Conservation (phyloP, 2,113 vertebrate species). For the Gasterosteus aculeatus region DNA sequence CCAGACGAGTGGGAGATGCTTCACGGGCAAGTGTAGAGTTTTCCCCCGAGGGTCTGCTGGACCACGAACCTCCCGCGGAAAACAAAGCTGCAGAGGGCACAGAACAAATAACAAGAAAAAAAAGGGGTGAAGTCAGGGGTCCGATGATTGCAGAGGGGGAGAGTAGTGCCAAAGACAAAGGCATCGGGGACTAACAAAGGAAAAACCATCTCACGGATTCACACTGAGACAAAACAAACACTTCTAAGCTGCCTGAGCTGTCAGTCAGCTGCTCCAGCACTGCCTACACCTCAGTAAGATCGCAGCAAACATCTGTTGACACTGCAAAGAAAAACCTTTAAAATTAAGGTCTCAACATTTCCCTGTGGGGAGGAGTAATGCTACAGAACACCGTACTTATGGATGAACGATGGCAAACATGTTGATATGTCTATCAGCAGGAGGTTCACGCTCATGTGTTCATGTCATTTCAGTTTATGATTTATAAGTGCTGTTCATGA, state of each 20-base stretch:
- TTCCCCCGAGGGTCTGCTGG: conserved; percentile 36
- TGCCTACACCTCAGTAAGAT: conserved; percentile 18
- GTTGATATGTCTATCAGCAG: neutral
- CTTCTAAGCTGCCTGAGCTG: conserved; percentile 27
- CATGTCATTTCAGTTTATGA: neutral
- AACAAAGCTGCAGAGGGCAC: conserved; percentile 60
- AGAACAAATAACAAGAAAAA: conserved; percentile 17
- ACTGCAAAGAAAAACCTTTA: conserved; percentile 12
- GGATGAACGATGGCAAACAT: neutral
- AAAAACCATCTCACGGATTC: conserved; percentile 41
- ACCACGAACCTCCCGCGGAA: conserved; percentile 66
- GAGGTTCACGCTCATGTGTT: neutral
- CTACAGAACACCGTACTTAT: neutral
- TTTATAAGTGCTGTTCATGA: conserved; percentile 14
- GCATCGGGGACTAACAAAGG: conserved; percentile 25
- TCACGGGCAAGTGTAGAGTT: conserved; percentile 40
- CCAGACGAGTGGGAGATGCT: conserved; percentile 51
- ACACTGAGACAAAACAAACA: conserved; percentile 50
- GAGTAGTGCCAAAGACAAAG: conserved; percentile 18
- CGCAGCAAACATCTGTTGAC: conserved; percentile 20
- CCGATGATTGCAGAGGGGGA: conserved; percentile 27
- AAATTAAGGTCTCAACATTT: conserved; percentile 12
- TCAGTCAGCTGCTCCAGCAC: conserved; percentile 24
- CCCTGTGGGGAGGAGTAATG: neutral
- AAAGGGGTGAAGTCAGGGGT: conserved; percentile 16